Evolutionary conservation across 2,888 invertebrate genomes (phyloP).

Genomic region (Cheiracanthium punctorium): DNA sequence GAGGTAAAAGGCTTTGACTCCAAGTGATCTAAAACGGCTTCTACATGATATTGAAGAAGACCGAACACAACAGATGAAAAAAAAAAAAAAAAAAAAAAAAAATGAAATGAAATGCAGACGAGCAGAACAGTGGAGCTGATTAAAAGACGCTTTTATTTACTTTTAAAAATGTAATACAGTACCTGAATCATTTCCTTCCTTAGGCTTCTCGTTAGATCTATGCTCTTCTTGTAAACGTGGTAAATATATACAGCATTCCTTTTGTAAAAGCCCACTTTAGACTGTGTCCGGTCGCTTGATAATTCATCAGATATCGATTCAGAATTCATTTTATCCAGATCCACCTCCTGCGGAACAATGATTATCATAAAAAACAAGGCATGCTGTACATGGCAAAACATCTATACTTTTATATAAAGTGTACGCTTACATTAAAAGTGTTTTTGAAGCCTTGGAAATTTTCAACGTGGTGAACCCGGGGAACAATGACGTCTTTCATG

Average conservation of each 20-base stretch:
- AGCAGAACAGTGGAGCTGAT: no score
- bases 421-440: conserved; percentile 30
- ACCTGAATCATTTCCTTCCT: conserved; percentile 78
- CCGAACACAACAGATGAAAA: no score
- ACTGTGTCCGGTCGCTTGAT: conserved; percentile 15
- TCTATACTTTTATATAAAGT: not conserved
- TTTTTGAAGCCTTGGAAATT: conserved; percentile 64
- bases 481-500: conserved; percentile 80
- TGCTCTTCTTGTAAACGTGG: conserved; percentile 77
- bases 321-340: conserved; percentile 14
- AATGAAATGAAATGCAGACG: no score
- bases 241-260: conserved; percentile 88
- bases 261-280: conserved; percentile 82
- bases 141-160: no score
- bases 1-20: no score
- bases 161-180: no score
- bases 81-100: no score
- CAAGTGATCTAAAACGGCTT: no score
- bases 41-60: no score
- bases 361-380: not conserved
- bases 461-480: conserved; percentile 61
- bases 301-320: conserved; percentile 28
- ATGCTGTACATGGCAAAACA: no score
- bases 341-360: conserved; percentile 9
- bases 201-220: conserved; percentile 73